Base-by-base conservation (phyloP, 2,113 vertebrate genomes). In the Hyaena hyaena region DNA sequence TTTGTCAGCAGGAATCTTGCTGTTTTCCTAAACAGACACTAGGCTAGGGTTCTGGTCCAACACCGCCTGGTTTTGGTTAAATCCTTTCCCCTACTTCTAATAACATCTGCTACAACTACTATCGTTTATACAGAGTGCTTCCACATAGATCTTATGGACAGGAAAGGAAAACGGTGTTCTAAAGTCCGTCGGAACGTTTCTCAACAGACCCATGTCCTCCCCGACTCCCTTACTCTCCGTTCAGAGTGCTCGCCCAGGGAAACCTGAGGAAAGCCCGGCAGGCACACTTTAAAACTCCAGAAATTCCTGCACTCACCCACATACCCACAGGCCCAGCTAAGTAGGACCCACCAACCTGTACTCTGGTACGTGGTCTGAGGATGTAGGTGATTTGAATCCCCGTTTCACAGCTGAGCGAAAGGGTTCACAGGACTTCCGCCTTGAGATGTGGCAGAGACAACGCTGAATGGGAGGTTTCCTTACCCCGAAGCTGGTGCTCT, bases 121-220 rank as follows among this genome's bases (percentile, higher is more conserved):
- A 28, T 33, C 24, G 66, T 55, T 45, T 43, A 77, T 24, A 33
- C 3, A 31, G 1, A 69, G 71, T 7, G 5, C 71, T 66, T 66
- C 61, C 76, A 79, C 12, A 68, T 1, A 66, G 58, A 50, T 17
- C n/a, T 61, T 19, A 39, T 15, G 17, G 21, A 15, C 10, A 79
- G 58, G 80, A 39, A 43, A 93, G 39, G 76, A 90, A 84, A 79
- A 92, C 0, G 10, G 48, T 76, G 10, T 55, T 96, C 92, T 71
- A 63, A 95, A 88, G 69, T 96, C 35, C 45, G 68, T 2, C 39
- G 43, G n/a, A 39, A 76, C 45, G 7, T 77, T 97, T 94, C 61
- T 71, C 86, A 33, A 43, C 88, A 82, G 85, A n/a, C 28, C 24
- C 1, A 10, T 0, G 8, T 55, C 26, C 14, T 53, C 31, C 68